phyloP scores from a whole-genome alignment of 2,888 invertebrate genomes.

The Lottia scabra region DNA sequence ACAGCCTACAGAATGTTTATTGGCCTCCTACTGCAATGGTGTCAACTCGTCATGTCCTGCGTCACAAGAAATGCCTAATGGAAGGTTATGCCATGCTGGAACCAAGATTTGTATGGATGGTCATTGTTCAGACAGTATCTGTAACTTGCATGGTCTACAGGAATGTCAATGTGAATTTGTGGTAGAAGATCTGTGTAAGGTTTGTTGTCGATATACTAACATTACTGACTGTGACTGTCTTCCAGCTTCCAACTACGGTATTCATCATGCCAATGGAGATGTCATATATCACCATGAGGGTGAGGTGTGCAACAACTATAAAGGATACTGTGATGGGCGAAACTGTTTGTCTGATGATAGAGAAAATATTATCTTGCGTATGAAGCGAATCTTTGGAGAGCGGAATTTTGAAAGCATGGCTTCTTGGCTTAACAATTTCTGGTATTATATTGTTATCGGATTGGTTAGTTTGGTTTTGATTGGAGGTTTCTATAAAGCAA shows the following conservation, averaged over 20 bases:
- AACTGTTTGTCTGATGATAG: slow-evolving; percentile 33
- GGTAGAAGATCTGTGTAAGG: slow-evolving; percentile 29
- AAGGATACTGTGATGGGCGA: slow-evolving; percentile 36
- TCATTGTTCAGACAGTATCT: slow-evolving; percentile 39
- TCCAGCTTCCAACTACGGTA: slow-evolving; percentile 10
- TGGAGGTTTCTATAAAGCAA: slow-evolving; percentile 32
- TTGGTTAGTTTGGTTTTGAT: slow-evolving; percentile 23
- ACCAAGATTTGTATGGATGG: slow-evolving; percentile 41
- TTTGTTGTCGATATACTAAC: slow-evolving; percentile 39
- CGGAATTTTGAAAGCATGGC: slow-evolving; percentile 26
- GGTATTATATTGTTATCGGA: slow-evolving; percentile 40
- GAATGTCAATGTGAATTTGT: slow-evolving; percentile 37
- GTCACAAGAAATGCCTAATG: slow-evolving; percentile 25
- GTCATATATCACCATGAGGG: slow-evolving; percentile 24
- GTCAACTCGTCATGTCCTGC: slow-evolving; percentile 40
- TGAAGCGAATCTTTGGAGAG: slow-evolving; percentile 33
- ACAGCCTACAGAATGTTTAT: slow-evolving; percentile 38
- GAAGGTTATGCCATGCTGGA: slow-evolving; percentile 38
- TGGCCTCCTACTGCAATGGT: slow-evolving; percentile 41
- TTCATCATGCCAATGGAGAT: neutral
- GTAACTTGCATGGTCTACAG: slow-evolving; percentile 30
- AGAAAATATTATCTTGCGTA: slow-evolving; percentile 28
- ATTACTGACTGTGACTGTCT: slow-evolving; percentile 23
- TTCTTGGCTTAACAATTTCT: slow-evolving; percentile 37
- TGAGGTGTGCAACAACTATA: slow-evolving; percentile 34